Percentiles rank a stretch among this genome's conserved stretches.
Conservation (phyloP, 2,888 invertebrate genomes). For the Galerucella pusilla region DNA sequence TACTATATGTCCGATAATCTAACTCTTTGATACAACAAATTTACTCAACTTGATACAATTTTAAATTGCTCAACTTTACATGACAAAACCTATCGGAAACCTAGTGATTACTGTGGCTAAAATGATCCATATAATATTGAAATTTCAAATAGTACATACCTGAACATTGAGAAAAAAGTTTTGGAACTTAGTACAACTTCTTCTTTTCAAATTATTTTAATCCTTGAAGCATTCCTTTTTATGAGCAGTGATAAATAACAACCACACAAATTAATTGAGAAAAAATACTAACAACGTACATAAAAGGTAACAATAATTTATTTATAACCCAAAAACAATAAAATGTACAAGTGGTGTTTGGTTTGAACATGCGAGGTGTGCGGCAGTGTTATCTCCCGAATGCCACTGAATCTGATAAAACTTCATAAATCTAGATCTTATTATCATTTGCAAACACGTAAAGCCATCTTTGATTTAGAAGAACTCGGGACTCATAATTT, state of each 20-base stretch:
- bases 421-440: conserved; percentile 20
- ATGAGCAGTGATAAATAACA: neutral
- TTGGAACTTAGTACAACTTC: conserved; percentile 55
- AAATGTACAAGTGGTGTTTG: conserved; percentile 51
- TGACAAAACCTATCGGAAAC: too few species aligned
- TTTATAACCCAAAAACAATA: conserved; percentile 42
- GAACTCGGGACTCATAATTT: conserved; percentile 46
- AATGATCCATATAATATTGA: neutral
- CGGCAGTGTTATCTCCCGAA: conserved; percentile 55
- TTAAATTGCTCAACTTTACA: too few species aligned
- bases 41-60: too few species aligned
- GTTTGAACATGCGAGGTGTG: conserved; percentile 57
- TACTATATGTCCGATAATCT: too few species aligned
- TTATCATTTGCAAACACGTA: conserved; percentile 56
- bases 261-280: neutral
- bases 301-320: conserved; percentile 40
- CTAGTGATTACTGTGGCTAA: neutral
- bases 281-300: conserved; percentile 10
- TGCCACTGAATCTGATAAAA: conserved; percentile 43
- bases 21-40: too few species aligned
- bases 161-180: conserved; percentile 47
- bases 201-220: neutral
- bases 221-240: neutral
- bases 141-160: conserved; percentile 19
- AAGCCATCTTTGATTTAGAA: conserved; percentile 55